Evolutionary conservation across 35 echinoderm and acorn worm genomes (phyloP), one percentile per base, ranked within the genome.

Genomic region (Amphiura filiformis): DNA sequence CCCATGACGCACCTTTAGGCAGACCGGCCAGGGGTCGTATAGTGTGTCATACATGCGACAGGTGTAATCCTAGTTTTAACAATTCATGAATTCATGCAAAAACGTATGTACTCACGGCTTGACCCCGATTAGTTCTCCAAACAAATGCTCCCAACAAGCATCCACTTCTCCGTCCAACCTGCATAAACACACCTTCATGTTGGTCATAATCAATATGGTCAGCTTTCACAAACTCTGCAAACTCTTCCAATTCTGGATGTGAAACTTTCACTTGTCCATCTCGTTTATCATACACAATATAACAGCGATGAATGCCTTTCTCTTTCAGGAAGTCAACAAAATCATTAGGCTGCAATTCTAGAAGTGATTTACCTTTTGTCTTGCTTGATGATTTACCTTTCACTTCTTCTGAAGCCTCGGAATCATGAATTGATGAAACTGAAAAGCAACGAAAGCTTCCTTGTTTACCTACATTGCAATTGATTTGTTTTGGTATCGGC

Each of bases 121-220:
- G 90, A 0, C 90, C 90, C 31, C 90, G 34, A 38, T 92, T 92
- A 28, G 90, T 86, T 31, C 84, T 79, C 90, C 90, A 92, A 39
- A 92, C 77, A 81, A 92, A 92, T 11, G 90, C 90, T 76, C 90
- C 90, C 32, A 92, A 44, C 38, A 92, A 36, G 22, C 90, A 92
- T 1, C 79, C 84, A 56, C 84, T 86, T 35, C 90, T 39, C n/a
- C 39, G 65, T 33, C 90, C 90, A 61, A 92, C 38, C 56, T 92
- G 83, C 36, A 92, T 32, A 57, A 92, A 92, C 33, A 87, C 49
- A 7, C 77, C 90, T 81, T 92, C 90, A 75, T 92, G 90, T 41
- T 92, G 31, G 38, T 92, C 90, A 81, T 86, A 92, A 87, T 92
- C 90, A 26, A 92, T 39, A 31, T 80, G 75, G 61, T 92, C 90